phyloP scores from a whole-genome alignment of 2,113 vertebrate genomes.

The Chrysochloris asiatica region DNA sequence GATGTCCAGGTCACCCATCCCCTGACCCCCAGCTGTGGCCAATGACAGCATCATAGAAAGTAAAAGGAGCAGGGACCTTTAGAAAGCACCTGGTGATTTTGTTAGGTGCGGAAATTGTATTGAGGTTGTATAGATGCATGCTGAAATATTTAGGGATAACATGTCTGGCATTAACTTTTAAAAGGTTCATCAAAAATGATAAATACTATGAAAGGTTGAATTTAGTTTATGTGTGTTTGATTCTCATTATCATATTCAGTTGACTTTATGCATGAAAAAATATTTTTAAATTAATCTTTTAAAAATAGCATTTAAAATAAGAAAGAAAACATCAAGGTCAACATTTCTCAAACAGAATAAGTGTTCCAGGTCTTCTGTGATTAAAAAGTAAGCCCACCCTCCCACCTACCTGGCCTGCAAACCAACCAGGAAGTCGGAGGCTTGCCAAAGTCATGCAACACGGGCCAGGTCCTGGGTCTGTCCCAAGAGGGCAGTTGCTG shows the following conservation, averaged over 20 bases:
- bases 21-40: background rate
- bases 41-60: background rate
- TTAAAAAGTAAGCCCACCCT: background rate
- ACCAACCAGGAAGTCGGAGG: too few relatives aligned
- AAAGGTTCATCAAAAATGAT: background rate
- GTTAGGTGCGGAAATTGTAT: background rate
- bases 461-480: background rate
- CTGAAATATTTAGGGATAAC: background rate
- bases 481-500: background rate
- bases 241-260: background rate
- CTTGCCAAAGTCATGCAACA: accelerated
- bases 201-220: background rate
- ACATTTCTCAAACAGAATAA: background rate
- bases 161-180: background rate
- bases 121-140: too few relatives aligned
- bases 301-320: too few relatives aligned
- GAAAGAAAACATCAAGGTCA: background rate
- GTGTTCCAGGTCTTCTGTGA: background rate
- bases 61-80: background rate
- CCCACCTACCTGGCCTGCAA: too few relatives aligned
- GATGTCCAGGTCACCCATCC: background rate
- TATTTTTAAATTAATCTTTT: too few relatives aligned
- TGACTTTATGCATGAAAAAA: background rate
- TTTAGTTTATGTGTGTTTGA: background rate
- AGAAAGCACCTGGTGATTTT: background rate